Conservation (phyloP, 2,888 invertebrate species). For the Pemphredon lugubris region DNA sequence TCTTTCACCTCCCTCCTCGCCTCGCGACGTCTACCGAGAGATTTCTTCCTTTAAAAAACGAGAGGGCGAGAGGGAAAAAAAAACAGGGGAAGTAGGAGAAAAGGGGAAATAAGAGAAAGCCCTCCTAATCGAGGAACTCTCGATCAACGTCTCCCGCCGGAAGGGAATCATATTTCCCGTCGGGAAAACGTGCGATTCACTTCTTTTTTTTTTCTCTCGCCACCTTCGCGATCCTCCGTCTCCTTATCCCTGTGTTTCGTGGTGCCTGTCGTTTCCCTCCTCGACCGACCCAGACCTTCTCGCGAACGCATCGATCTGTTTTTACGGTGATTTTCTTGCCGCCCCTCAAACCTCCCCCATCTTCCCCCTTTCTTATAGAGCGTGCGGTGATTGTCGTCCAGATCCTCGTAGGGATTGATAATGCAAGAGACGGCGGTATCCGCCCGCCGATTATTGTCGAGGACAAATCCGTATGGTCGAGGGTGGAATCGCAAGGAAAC, state of each 20-base stretch:
- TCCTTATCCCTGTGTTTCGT: slow-evolving; percentile 42
- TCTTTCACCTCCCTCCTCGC: too few species aligned
- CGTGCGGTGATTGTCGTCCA: slow-evolving; percentile 44
- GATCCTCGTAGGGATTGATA: slow-evolving; percentile 54
- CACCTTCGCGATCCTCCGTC: slow-evolving; percentile 24
- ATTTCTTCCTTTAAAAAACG: slow-evolving; percentile 39
- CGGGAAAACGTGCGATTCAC: slow-evolving; percentile 53
- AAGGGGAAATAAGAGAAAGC: too few species aligned
- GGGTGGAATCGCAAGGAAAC: slow-evolving; percentile 4
- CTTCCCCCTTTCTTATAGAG: too few species aligned
- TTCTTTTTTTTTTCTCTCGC: slow-evolving; percentile 21
- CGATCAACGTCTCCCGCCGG: slow-evolving; percentile 72
- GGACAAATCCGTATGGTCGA: slow-evolving; percentile 36
- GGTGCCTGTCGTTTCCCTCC: slow-evolving; percentile 30
- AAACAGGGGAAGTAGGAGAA: slow-evolving; percentile 23
- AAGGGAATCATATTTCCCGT: slow-evolving; percentile 72
- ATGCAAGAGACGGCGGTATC: slow-evolving; percentile 44
- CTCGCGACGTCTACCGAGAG: slow-evolving; percentile 34
- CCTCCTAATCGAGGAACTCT: slow-evolving; percentile 69
- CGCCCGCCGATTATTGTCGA: slow-evolving; percentile 58
- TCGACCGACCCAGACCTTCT: slow-evolving; percentile 26
- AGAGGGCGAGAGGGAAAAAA: slow-evolving; percentile 2
- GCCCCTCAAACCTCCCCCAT: not conserved
- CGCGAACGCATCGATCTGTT: slow-evolving; percentile 33
- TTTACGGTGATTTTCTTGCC: slow-evolving; percentile 57